Evolutionary conservation across 1,140 invertebrate genomes (phyloP), one percentile per base, ranked within the genome.

Genomic region (fruit fly (Drosophila melanogaster)): DNA sequence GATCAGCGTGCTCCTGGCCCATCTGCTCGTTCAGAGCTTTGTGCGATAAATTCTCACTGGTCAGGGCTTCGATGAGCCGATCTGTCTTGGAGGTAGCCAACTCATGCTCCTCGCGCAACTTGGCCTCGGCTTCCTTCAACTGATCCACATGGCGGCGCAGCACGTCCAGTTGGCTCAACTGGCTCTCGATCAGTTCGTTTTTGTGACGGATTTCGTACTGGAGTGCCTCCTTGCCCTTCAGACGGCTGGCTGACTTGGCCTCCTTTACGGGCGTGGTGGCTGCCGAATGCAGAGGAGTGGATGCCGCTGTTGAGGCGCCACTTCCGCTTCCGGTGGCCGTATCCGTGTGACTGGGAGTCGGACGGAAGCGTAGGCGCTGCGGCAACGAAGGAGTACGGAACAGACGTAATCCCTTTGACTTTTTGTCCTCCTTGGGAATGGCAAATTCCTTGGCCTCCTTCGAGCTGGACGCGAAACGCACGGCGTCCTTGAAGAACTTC

Each of bases 401-500:
- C 8, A 92, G 58, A 2, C 91, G 79, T 61, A 92, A 44, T 1
- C 91, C 81, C 54, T 91, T 92, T 0, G 81, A 90, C 56, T 92
- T 92, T 49, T 92, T 91, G 55, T 92, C 87, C 55, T 91, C 90
- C 65, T 91, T 91, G 51, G 89, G 91, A 51, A 92, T 90, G 65
- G 91, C 91, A 30, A 90, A 92, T 61, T 92, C 91, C 49, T 92
- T 92, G 54, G 90, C 59, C 17, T 92, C 91, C 62, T 92, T 92
- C 2, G 73, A 83, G 75, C 73, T 91, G 24, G 85, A 81, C 0
- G 90, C 90, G 35, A 89, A 89, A 26, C 86, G 77, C 6, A 91
- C 89, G 3, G 90, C 91, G 59, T 92, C 91, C 74, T 92, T 92
- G 19, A 92, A 91, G 65, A 92, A 92, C 66, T 92, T 92, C 43